A percentile compares a stretch with the other conserved stretches of the same genome.
These are phyloP conservation scores for Harpagoxenus sublaevis DNA, from an alignment of 2,888 invertebrate genomes.

Conservation along the genomic window DNA sequence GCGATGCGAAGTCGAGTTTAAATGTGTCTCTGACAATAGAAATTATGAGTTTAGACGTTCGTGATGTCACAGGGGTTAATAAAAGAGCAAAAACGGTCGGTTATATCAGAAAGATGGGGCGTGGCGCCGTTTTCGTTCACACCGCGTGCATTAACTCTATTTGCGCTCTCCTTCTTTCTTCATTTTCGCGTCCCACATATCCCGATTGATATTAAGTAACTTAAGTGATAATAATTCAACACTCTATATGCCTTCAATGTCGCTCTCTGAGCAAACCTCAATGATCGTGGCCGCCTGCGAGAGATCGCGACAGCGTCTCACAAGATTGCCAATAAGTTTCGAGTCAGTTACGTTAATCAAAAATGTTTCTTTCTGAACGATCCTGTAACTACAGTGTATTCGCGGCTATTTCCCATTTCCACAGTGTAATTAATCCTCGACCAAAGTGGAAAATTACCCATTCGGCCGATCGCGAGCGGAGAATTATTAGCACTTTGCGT, in stretches of 20 bases:
- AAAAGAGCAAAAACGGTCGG: constrained; percentile 26
- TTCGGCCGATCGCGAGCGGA: neutral
- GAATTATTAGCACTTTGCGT: constrained; percentile 40
- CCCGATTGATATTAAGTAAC: constrained; percentile 50
- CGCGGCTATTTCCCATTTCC: neutral
- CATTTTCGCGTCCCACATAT: constrained; percentile 31
- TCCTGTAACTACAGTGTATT: neutral
- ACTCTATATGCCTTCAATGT: neutral
- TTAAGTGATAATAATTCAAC: constrained; percentile 45
- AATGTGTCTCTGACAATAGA: constrained; percentile 32
- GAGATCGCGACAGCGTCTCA: neutral
- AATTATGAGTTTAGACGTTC: constrained; percentile 34
- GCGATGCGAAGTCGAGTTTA: constrained; percentile 16
- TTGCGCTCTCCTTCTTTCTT: constrained; percentile 26
- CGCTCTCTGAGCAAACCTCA: neutral
- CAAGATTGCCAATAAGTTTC: neutral
- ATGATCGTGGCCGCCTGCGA: neutral
- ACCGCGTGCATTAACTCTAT: neutral
- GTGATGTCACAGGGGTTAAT: constrained; percentile 28
- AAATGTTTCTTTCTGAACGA: neutral
- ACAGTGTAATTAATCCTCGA: constrained; percentile 11
- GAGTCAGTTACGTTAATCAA: neutral
- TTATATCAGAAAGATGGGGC: constrained; percentile 1
- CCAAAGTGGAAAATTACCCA: constrained; percentile 32
- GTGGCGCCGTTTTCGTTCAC: constrained; percentile 25